A percentile compares a stretch with the other conserved stretches of the same genome.
Evolutionary conservation across 2,113 vertebrate species (phyloP).

Genomic region (rat (Rattus norvegicus)): GRCr8 NC_086033.1:27176001-27176500

Average conservation of each 20-base stretch:
- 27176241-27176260: conserved; percentile 26
- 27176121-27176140: conserved; percentile 8
- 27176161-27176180: not conserved
- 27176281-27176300: not conserved
- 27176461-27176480: not conserved
- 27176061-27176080: not conserved
- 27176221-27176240: not conserved
- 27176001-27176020: not conserved
- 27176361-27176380: not conserved
- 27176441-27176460: not conserved
- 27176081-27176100: conserved; percentile 28
- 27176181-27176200: conserved; percentile 40
- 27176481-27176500: conserved; percentile 2
- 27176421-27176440: conserved; percentile 37
- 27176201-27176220: conserved; percentile 8
- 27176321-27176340: not conserved
- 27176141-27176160: conserved; percentile 36
- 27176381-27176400: conserved; percentile 22
- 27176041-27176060: conserved; percentile 36
- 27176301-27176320: not conserved
- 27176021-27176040: conserved; percentile 40
- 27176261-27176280: conserved; percentile 21
- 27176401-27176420: conserved; percentile 10
- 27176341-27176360: not conserved
- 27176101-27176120: conserved; percentile 12